Conservation (phyloP, 2,113 vertebrate species). For the Rhegmatorhina hoffmannsi region DNA sequence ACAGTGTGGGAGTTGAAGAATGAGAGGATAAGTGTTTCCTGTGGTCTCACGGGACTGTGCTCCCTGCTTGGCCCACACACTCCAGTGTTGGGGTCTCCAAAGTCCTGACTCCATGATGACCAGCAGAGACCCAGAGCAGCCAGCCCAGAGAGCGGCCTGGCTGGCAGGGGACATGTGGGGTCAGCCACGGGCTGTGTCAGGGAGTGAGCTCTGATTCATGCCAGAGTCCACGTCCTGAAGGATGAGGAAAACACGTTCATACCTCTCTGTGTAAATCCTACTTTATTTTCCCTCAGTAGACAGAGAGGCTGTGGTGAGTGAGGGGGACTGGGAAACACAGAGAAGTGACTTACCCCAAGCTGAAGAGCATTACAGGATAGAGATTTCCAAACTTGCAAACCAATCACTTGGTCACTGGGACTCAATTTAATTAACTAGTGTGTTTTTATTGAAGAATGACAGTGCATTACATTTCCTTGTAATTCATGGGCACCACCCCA, state of each 20-base stretch:
- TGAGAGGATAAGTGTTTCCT: background rate
- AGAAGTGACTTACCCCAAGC: background rate
- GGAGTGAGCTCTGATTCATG: conserved; percentile 21
- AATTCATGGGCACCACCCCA: conserved; percentile 39
- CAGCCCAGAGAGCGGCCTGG: background rate
- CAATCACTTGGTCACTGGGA: background rate
- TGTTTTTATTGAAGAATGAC: conserved; percentile 53
- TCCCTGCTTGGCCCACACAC: background rate
- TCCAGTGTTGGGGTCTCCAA: background rate
- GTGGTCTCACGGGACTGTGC: background rate
- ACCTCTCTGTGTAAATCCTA: conserved; percentile 20
- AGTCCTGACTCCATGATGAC: background rate
- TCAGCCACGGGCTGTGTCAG: background rate
- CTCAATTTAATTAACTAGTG: conserved; percentile 22
- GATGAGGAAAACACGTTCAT: background rate
- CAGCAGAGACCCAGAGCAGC: background rate
- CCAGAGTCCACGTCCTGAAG: background rate
- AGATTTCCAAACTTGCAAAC: background rate
- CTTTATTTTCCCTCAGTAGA: conserved; percentile 28
- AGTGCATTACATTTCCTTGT: background rate
- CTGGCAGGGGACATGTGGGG: background rate
- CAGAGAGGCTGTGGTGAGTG: background rate
- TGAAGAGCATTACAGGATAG: background rate
- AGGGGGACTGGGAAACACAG: background rate
- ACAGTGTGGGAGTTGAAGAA: background rate